Conservation (phyloP, 2,888 invertebrate species). For the Oligia fasciuncula region DNA sequence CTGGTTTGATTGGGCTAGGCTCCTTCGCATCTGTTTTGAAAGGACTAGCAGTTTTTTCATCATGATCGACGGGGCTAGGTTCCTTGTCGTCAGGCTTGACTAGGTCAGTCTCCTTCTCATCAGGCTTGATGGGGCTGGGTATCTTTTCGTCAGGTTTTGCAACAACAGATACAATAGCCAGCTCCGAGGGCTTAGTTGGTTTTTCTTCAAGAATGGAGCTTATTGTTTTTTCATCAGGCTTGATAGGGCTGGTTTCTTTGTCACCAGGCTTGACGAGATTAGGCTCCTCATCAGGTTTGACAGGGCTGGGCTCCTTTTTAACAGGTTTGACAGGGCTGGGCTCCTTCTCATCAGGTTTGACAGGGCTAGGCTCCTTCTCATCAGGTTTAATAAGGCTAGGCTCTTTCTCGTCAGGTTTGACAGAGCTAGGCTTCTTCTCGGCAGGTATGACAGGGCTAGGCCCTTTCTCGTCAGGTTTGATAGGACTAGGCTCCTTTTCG, state of each 20-base stretch:
- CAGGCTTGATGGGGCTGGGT: conserved; percentile 6
- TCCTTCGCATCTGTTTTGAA: neutral
- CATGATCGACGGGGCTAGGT: neutral
- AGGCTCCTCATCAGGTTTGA: neutral
- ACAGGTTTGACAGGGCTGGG: neutral
- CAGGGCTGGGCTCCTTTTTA: conserved; percentile 1
- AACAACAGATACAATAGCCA: neutral
- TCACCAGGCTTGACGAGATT: too few relatives aligned
- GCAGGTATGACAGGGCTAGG: conserved; percentile 22
- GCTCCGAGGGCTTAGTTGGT: neutral
- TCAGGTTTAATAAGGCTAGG: neutral
- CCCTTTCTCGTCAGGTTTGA: conserved; percentile 1
- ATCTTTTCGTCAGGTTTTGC: conserved; percentile 14
- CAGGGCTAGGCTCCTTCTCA: conserved; percentile 8
- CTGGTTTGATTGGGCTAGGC: neutral
- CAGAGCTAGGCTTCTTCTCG: neutral
- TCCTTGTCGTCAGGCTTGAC: neutral
- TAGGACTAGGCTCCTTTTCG: neutral
- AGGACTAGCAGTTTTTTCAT: neutral
- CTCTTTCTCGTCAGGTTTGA: neutral
- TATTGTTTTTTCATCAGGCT: conserved; percentile 7
- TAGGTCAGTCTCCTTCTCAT: neutral
- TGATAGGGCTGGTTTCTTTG: too few relatives aligned
- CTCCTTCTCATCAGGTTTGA: conserved; percentile 11
- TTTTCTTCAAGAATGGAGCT: neutral